These are phyloP conservation scores for Cheilosia grossa DNA, from an alignment of 2,888 invertebrate species.

Conservation along the genomic window DNA sequence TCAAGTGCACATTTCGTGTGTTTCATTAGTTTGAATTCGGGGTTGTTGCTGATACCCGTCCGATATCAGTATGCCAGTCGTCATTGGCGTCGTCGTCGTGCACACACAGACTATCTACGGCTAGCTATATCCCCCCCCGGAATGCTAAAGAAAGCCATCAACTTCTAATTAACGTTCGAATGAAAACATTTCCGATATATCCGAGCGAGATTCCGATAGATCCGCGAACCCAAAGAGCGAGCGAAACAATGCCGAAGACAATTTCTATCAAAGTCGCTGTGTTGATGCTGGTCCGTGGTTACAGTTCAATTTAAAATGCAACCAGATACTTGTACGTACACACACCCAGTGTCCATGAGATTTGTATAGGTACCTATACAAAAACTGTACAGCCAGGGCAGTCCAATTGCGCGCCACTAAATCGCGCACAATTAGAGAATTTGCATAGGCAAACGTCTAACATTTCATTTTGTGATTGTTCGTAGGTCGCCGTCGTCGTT, in stretches of 20 bases:
- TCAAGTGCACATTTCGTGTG: conserved; percentile 71
- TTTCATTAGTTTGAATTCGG: conserved; percentile 72
- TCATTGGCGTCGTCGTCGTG: background rate
- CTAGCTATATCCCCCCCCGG: background rate
- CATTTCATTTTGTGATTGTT: conserved; percentile 72
- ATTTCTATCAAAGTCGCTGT: conserved; percentile 63
- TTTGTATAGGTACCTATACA: conserved; percentile 7
- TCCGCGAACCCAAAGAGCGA: conserved; percentile 17
- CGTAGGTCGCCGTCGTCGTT: conserved; percentile 35
- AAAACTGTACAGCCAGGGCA: conserved; percentile 46
- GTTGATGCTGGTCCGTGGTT: conserved; percentile 42
- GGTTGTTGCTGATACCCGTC: conserved; percentile 11
- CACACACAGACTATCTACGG: conserved; percentile 7
- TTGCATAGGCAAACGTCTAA: conserved; percentile 74
- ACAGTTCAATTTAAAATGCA: conserved; percentile 71
- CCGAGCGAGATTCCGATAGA: conserved; percentile 61
- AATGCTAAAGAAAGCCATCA: conserved; percentile 70
- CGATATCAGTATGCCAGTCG: conserved; percentile 19
- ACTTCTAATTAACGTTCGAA: conserved; percentile 74
- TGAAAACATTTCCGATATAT: conserved; percentile 74
- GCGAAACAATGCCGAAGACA: conserved; percentile 60
- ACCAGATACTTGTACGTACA: conserved; percentile 61
- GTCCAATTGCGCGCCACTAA: conserved; percentile 74
- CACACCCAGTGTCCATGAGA: conserved; percentile 76
- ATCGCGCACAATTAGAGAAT: conserved; percentile 75